Evolutionary conservation across 1,140 invertebrate species (phyloP).

Genomic region (Temnothorax nylanderi): DNA sequence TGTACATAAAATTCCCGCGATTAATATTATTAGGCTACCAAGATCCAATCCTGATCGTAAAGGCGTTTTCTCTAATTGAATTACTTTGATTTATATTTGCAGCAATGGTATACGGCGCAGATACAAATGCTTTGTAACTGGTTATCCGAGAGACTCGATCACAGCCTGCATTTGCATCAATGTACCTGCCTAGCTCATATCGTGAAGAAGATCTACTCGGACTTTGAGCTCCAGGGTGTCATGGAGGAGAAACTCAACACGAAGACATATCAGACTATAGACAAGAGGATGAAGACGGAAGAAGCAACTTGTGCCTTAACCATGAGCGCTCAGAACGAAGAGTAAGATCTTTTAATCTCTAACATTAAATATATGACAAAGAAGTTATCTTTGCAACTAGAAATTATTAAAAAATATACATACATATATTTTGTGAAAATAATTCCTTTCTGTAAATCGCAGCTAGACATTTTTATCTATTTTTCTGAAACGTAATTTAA

Average conservation of each 20-base stretch:
- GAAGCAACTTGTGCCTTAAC: constrained; percentile 97
- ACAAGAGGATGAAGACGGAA: constrained; percentile 97
- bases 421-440: too few relatives aligned
- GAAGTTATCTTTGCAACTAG: background rate
- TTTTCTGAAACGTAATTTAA: background rate
- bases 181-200: constrained; percentile 98
- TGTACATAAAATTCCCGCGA: too few relatives aligned
- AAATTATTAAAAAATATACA: background rate
- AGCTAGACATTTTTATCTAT: constrained; percentile 3
- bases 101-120: constrained; percentile 98
- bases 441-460: background rate
- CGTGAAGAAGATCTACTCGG: constrained; percentile 99
- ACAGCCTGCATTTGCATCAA: constrained; percentile 98
- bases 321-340: constrained; percentile 91
- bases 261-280: constrained; percentile 97
- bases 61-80: background rate
- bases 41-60: too few relatives aligned
- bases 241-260: constrained; percentile 99
- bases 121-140: constrained; percentile 97
- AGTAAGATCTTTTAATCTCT: constrained; percentile 78
- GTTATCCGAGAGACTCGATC: constrained; percentile 97
- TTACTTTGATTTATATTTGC: constrained; percentile 45
- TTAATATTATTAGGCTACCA: too few relatives aligned
- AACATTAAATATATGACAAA: background rate
- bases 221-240: constrained; percentile 99